These are phyloP conservation scores for Rynchops niger DNA, from an alignment of 2,113 vertebrate genomes.

Conservation along the genomic window DNA sequence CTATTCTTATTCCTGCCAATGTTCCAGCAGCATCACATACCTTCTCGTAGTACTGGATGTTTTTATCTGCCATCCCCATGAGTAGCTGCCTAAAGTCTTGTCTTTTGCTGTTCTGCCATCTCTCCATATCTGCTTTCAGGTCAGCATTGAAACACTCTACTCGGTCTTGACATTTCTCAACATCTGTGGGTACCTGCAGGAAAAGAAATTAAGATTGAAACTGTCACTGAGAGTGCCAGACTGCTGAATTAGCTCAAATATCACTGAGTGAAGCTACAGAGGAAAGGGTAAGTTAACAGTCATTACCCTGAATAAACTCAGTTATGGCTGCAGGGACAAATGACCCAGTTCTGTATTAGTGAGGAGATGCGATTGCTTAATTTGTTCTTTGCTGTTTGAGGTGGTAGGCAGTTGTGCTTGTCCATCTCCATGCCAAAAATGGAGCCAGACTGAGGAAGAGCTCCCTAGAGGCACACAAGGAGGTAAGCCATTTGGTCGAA, in stretches of 20 bases:
- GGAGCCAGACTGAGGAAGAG: not conserved
- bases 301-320: not conserved
- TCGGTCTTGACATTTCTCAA: conserved; percentile 94
- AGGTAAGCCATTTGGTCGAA: not conserved
- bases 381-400: not conserved
- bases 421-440: rapidly evolving
- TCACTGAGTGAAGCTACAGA: not conserved
- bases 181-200: conserved; percentile 86
- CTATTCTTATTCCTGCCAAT: not conserved
- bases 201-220: not conserved
- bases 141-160: conserved; percentile 97
- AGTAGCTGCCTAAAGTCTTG: conserved; percentile 96
- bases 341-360: not conserved
- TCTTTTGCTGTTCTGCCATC: conserved; percentile 95
- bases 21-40: conserved; percentile 58
- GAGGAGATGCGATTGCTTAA: not conserved
- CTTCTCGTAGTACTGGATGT: conserved; percentile 96
- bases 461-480: not conserved
- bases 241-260: not conserved
- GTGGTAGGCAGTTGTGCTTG: not conserved
- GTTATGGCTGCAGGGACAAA: not conserved
- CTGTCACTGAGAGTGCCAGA: not conserved
- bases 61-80: conserved; percentile 92
- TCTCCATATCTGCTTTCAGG: conserved; percentile 97
- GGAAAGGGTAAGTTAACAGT: not conserved